Base-by-base conservation (phyloP, 2,888 invertebrate genomes). In the Caenorhabditis japonica region DNA sequence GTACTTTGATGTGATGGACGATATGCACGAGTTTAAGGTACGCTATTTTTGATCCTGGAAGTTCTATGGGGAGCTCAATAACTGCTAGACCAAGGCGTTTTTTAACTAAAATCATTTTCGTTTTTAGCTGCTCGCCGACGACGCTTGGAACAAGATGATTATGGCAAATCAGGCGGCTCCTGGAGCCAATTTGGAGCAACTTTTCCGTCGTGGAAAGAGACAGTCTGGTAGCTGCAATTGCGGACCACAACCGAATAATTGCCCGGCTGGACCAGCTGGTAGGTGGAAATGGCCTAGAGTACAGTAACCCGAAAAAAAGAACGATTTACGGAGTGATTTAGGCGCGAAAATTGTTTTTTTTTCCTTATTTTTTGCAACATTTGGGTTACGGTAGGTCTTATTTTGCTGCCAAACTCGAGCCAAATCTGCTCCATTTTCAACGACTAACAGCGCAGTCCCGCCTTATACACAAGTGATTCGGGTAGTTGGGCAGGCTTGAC, bases 231-330 rank as follows among this genome's bases (percentile, higher is more conserved):
- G 41, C 21, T 68, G 68, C 68, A 68, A 68, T 38, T 68, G 68
- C 10, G 68, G 68, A 44, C 58, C 58, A 43, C 71, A 75, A 53
- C 74, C 75, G 53, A 72, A 64, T 58, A 71, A 73, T 55, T 79
- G 80, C 66, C 76, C 79, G 41, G 76, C 76, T 49, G 81, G 81
- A 69, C 81, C 79, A 52, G 66, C 79, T 38, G 80, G 80, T 60
- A 13, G 36, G 46, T 34, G n/a, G n/a, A n/a, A n/a, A n/a, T n/a
- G n/a, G n/a, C n/a, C n/a, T n/a, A n/a, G n/a, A n/a, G n/a, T n/a
- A n/a, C n/a, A n/a, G n/a, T n/a, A n/a, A n/a, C n/a, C n/a, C n/a
- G n/a, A n/a, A n/a, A n/a, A n/a, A n/a, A n/a, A n/a, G n/a, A n/a
- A n/a, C n/a, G n/a, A n/a, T n/a, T n/a, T n/a, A n/a, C n/a, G n/a